A percentile compares a stretch with the other conserved stretches of the same genome.
Conservation (phyloP, 2,797 vertebrate species). For the Otus scops region DNA sequence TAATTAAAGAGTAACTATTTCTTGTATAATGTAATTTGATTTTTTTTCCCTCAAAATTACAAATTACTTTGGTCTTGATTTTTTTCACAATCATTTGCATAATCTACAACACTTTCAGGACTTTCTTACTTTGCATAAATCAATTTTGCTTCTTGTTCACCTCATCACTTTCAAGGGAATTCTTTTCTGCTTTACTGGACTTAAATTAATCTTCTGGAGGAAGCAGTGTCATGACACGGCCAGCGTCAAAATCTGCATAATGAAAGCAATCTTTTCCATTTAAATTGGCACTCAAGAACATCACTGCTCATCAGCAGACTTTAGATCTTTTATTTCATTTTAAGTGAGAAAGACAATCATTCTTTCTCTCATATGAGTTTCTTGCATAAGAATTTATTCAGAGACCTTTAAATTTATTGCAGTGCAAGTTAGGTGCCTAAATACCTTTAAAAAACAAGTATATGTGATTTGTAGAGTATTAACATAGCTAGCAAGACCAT, state of each 20-base stretch:
- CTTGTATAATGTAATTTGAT: not conserved
- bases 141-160: slow-evolving; percentile 70
- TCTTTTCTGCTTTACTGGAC: slow-evolving; percentile 60
- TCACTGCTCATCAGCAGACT: slow-evolving; percentile 63
- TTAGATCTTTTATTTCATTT: slow-evolving; percentile 54
- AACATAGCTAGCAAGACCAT: not conserved
- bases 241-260: slow-evolving; percentile 62
- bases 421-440: not conserved
- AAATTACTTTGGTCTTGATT: not conserved
- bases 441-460: not conserved
- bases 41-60: not conserved
- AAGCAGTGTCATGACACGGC: slow-evolving; percentile 52
- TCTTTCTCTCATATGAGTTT: not conserved
- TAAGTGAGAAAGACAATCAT: slow-evolving; percentile 24
- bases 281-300: slow-evolving; percentile 62
- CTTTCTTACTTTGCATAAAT: slow-evolving; percentile 73
- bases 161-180: slow-evolving; percentile 60
- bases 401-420: not conserved
- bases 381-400: not conserved
- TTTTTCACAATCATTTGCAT: slow-evolving; percentile 59
- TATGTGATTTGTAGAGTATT: not conserved
- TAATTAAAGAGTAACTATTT: not conserved
- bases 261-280: slow-evolving; percentile 56
- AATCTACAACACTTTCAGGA: slow-evolving; percentile 63
- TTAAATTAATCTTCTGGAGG: slow-evolving; percentile 73